Percentiles rank a stretch among this genome's conserved stretches.
phyloP scores from a whole-genome alignment of 2,113 vertebrate species.

The Tapirus terrestris region DNA sequence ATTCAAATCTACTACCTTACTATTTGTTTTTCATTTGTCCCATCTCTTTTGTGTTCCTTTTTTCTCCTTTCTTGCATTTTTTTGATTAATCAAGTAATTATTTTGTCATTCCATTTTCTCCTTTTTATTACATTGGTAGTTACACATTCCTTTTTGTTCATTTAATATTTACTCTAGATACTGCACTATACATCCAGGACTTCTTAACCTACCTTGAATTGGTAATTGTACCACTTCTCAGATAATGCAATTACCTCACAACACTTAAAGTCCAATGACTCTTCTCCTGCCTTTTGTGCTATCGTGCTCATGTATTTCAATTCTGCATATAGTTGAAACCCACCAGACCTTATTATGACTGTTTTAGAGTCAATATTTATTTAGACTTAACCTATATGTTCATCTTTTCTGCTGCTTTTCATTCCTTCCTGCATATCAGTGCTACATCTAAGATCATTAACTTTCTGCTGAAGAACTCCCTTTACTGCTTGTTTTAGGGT shows the following conservation, averaged over 20 bases:
- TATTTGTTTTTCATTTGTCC: constrained; percentile 24
- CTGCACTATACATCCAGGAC: not conserved
- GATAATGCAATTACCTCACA: not conserved
- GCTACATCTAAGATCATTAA: not conserved
- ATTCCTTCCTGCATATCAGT: not conserved
- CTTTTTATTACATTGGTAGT: not conserved
- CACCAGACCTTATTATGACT: not conserved
- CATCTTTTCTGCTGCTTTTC: not conserved
- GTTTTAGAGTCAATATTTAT: not conserved
- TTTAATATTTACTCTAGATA: not conserved
- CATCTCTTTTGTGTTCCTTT: not conserved
- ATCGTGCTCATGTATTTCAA: not conserved
- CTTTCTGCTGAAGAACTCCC: not conserved
- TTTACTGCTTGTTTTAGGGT: not conserved
- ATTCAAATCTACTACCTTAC: not conserved
- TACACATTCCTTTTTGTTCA: not conserved
- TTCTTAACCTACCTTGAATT: not conserved
- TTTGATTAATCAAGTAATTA: not conserved
- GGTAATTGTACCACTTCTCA: not conserved
- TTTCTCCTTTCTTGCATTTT: not conserved
- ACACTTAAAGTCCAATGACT: not conserved
- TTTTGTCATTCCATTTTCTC: not conserved
- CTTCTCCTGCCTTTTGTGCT: not conserved
- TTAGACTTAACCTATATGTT: not conserved
- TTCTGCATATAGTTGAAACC: not conserved